Conservation (phyloP, 1,140 invertebrate genomes). For the Medauroidea extradentata region DNA sequence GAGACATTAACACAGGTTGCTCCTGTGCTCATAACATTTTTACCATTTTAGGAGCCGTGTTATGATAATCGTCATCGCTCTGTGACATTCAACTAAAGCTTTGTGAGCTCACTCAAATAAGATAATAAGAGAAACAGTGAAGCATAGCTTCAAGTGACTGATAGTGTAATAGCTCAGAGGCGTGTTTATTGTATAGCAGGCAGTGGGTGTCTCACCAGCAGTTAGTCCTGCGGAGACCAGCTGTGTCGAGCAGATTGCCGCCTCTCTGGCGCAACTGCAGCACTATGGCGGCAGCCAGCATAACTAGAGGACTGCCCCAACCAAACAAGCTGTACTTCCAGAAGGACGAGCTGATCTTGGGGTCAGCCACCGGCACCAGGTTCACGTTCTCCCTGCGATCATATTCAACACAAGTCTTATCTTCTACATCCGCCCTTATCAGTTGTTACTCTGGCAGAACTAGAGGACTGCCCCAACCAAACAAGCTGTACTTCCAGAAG, state of each 20-base stretch:
- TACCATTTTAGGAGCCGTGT: too few species aligned
- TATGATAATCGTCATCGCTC: too few species aligned
- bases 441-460: slow-evolving; percentile 40
- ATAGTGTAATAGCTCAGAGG: too few species aligned
- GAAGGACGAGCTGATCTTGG: slow-evolving; percentile 42
- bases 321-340: slow-evolving; percentile 48
- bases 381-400: slow-evolving; percentile 37
- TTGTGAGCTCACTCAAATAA: too few species aligned
- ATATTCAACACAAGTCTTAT: too few species aligned
- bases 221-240: slow-evolving; percentile 44
- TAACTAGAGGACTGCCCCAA: slow-evolving; percentile 46
- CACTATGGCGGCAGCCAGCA: slow-evolving; percentile 34
- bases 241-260: slow-evolving; percentile 38
- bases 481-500: slow-evolving; percentile 47
- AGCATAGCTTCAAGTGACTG: too few species aligned
- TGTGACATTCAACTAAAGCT: too few species aligned
- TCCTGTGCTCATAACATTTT: too few species aligned
- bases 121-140: too few species aligned
- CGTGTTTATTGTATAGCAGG: too few species aligned
- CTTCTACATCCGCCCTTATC: too few species aligned
- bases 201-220: slow-evolving; percentile 50
- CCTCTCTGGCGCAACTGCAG: slow-evolving; percentile 37
- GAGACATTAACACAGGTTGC: too few species aligned
- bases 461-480: slow-evolving; percentile 47
- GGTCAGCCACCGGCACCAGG: slow-evolving; percentile 37